These are phyloP conservation scores for Enteromius thamalakanensis DNA, from an alignment of 2,797 vertebrate genomes.

Conservation along the genomic window DNA sequence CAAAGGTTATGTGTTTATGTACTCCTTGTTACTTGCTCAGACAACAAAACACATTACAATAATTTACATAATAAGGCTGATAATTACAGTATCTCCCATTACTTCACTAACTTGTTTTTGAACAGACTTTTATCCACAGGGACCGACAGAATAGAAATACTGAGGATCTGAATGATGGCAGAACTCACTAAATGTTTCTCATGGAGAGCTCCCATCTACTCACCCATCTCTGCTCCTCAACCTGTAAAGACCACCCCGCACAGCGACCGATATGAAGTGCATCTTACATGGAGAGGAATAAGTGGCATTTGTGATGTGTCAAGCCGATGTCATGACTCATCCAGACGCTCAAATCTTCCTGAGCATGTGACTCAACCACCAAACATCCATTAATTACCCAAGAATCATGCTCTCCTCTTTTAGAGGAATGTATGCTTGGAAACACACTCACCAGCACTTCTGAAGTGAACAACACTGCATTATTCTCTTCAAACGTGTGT, in stretches of 20 bases:
- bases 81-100: neutral
- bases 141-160: neutral
- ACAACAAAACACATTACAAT: neutral
- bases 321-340: constrained; percentile 32
- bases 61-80: neutral
- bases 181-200: neutral
- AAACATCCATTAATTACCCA: constrained; percentile 14
- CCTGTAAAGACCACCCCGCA: constrained; percentile 6
- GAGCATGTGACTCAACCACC: constrained; percentile 43
- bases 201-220: neutral
- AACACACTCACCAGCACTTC: neutral
- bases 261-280: constrained; percentile 21
- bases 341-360: constrained; percentile 29
- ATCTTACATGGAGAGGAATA: constrained; percentile 24
- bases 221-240: neutral
- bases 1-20: neutral
- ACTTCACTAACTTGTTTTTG: neutral
- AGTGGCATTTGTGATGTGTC: constrained; percentile 16
- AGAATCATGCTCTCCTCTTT: constrained; percentile 16
- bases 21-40: neutral
- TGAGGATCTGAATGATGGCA: neutral
- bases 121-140: neutral
- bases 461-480: neutral
- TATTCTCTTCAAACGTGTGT: neutral
- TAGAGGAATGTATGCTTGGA: neutral